Evolutionary conservation across 2,113 vertebrate genomes (phyloP).

Genomic region (Percopsis transmontana): DNA sequence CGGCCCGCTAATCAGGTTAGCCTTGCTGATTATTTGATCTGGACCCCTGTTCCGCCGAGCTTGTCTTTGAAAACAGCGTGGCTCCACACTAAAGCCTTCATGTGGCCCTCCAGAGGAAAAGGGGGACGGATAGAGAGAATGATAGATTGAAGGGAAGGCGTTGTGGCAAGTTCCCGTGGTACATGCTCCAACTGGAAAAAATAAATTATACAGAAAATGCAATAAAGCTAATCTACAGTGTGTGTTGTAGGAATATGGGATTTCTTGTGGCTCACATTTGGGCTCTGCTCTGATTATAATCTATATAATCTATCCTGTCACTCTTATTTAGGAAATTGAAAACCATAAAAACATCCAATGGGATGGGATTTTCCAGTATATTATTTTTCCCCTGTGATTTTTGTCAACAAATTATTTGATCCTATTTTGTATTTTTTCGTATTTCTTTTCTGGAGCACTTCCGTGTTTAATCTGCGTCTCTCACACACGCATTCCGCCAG

Average conservation of each 20-base stretch:
- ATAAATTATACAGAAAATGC: neutral
- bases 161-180: constrained; percentile 3
- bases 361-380: neutral
- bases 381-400: neutral
- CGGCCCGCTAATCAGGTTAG: constrained; percentile 49
- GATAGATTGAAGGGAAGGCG: neutral
- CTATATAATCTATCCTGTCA: neutral
- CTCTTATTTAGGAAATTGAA: neutral
- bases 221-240: neutral
- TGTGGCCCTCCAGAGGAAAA: constrained; percentile 10
- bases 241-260: neutral
- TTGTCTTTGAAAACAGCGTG: constrained; percentile 48
- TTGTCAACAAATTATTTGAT: neutral
- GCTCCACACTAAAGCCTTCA: constrained; percentile 30
- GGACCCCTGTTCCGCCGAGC: constrained; percentile 36
- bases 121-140: neutral
- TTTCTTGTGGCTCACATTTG: neutral
- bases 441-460: neutral
- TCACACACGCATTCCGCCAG: constrained; percentile 44
- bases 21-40: constrained; percentile 62
- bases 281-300: no score
- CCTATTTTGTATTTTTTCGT: neutral
- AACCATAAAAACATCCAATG: neutral
- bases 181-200: neutral
- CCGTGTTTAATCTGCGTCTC: neutral